These are phyloP conservation scores for Salvelinus alpinus DNA, from an alignment of 2,113 vertebrate species.

Conservation along the genomic window DNA sequence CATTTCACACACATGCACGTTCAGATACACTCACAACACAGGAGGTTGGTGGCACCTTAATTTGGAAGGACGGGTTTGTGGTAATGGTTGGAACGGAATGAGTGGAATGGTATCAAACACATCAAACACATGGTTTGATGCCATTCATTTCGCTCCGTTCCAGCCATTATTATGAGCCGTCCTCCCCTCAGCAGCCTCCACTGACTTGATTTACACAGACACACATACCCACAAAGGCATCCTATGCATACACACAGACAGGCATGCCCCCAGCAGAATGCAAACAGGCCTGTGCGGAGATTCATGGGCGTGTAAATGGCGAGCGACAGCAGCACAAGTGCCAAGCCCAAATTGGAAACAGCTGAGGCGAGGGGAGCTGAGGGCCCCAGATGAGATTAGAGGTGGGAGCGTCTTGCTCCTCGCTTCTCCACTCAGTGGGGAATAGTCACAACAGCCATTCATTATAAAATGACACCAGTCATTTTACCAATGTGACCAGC, in stretches of 20 bases:
- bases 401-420: conserved; percentile 26
- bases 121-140: too few relatives aligned
- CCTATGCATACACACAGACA: conserved; percentile 18
- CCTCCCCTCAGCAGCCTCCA: conserved; percentile 7
- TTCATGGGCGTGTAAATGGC: conserved; percentile 54
- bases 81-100: too few relatives aligned
- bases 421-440: conserved; percentile 15
- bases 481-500: conserved; percentile 13
- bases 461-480: conserved; percentile 45
- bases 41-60: too few relatives aligned
- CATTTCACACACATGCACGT: too few relatives aligned
- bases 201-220: neutral
- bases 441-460: conserved; percentile 43
- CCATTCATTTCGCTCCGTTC: too few relatives aligned
- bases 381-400: conserved; percentile 48
- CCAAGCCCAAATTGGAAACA: conserved; percentile 61
- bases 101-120: too few relatives aligned
- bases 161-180: too few relatives aligned
- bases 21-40: too few relatives aligned
- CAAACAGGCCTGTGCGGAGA: conserved; percentile 46
- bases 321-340: conserved; percentile 39
- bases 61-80: conserved; percentile 3
- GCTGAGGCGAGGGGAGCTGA: conserved; percentile 50
- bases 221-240: conserved; percentile 16
- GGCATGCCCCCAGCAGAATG: conserved; percentile 1